Base-by-base conservation (phyloP, 2,888 invertebrate genomes). In the Melanchra persicariae region DNA sequence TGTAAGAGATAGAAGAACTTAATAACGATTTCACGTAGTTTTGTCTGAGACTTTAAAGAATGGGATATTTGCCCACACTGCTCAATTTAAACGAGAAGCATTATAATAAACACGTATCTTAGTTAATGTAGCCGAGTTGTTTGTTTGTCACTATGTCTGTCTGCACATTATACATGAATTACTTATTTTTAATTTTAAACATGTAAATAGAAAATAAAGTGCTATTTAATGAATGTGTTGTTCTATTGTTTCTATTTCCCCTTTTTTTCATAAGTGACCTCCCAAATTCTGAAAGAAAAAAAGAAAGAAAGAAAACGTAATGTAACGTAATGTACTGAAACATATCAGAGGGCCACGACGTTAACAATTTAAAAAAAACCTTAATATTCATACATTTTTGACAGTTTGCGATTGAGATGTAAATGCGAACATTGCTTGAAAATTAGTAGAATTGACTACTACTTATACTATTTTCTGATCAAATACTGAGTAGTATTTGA, bases 121-220 rank as follows among this genome's bases (percentile, higher is more conserved):
- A 62, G 64, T 72, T 64, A 68, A 37, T 40, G 37, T 1, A 22
- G 60, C 77, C 40, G 45, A 43, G 15, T 37, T 54, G 34, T 57
- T 70, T 62, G 61, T 84, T 64, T 63, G 68, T 69, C 70, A 43
- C 19, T 74, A 54, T 55, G 74, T 72, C 70, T 55, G 68, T 67
- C 47, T 59, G 74, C 81, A 83, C 70, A 60, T 61, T 77, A 68
- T 64, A 65, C 49, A 61, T 58, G 43, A 69, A 84, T 79, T 79
- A 24, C 40, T 57, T 74, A 83, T 83, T 86, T 86, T 87, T 85
- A 84, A 82, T 86, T 66, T 66, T 59, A 67, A 45, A 70, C n/a
- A 79, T 92, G 91, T 91, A 91, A 89, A 93, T 91, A 91, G 72
- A 79, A 51, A 92, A 92, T 93, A 91, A 91, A 92, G 86, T 89